phyloP scores from a whole-genome alignment of 2,888 invertebrate genomes.

The Atrina japonica region DNA sequence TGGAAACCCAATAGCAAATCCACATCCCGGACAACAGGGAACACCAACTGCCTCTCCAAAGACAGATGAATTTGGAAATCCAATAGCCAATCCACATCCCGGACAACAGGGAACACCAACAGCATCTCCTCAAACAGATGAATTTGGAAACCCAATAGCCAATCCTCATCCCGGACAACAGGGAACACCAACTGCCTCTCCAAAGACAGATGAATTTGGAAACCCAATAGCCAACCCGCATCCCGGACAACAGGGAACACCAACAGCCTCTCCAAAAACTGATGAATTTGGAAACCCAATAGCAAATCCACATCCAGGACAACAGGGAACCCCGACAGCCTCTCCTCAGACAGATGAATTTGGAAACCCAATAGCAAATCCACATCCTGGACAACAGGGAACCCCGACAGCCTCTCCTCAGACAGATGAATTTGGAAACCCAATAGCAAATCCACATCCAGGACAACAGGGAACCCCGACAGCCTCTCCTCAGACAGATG shows the following conservation, averaged over 20 bases:
- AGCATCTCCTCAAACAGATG: too few species aligned
- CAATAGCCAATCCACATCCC: too few species aligned
- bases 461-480: conserved; percentile 29
- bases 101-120: too few species aligned
- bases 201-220: too few species aligned
- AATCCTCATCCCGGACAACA: too few species aligned
- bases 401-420: conserved; percentile 14
- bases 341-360: conserved; percentile 13
- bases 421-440: conserved; percentile 10
- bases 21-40: too few species aligned
- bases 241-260: conserved; percentile 52
- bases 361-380: conserved; percentile 13
- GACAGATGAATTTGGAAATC: too few species aligned
- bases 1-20: too few species aligned
- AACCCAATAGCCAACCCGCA: too few species aligned
- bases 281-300: neutral
- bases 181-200: too few species aligned
- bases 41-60: too few species aligned
- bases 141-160: too few species aligned
- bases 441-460: conserved; percentile 26
- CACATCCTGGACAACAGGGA: neutral
- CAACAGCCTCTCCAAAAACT: conserved; percentile 42
- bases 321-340: conserved; percentile 22
- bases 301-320: conserved; percentile 14
- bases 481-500: conserved; percentile 15